Evolutionary conservation across 2,797 vertebrate genomes (phyloP), one percentile per base, ranked within the genome.

Genomic region (Oreochromis grahami): DNA sequence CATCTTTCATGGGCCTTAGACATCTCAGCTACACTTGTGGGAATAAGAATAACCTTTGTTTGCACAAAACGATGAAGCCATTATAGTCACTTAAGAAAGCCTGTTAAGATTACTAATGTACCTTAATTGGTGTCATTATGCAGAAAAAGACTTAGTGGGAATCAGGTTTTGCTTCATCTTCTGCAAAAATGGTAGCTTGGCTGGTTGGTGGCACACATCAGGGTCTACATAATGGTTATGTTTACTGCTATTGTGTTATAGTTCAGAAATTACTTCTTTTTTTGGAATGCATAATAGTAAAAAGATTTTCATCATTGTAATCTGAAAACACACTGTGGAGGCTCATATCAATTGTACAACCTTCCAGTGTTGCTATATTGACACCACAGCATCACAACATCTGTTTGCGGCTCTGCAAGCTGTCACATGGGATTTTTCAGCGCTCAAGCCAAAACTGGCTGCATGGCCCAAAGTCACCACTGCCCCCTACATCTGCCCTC

Each of bases 381-480:
- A n/a, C 76, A 80, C 36, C 48, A 15, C 60, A 15, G 79, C 87
- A 53, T 83, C 86, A 12, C 63, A 84, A 77, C 90, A 91, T 92
- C 89, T 94, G 89, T 86, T 87, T 56, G 78, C 6, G 45, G 82
- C 81, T 65, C 81, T 45, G 81, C 80, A 68, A 80, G 81, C 81
- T 77, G 88, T 87, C 89, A 29, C 77, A 78, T 53, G 84, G 81
- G 79, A 6, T 78, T 63, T 86, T 85, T 87, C 76, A 81, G 7
- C 11, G 72, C 55, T 50, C 19, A 2, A 1, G 89, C 90, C 91
- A 91, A 82, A 88, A 81, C 55, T 19, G 6, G 24, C 82, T 72
- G 85, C 76, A 56, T 58, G 72, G 78, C 74, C 91, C 91, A 91
- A 90, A 94, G 92, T 91, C 93, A 92, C 88, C 77, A 76, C 87